Conservation (phyloP, 1,140 invertebrate species). For the Bombus vancouverensis region DNA sequence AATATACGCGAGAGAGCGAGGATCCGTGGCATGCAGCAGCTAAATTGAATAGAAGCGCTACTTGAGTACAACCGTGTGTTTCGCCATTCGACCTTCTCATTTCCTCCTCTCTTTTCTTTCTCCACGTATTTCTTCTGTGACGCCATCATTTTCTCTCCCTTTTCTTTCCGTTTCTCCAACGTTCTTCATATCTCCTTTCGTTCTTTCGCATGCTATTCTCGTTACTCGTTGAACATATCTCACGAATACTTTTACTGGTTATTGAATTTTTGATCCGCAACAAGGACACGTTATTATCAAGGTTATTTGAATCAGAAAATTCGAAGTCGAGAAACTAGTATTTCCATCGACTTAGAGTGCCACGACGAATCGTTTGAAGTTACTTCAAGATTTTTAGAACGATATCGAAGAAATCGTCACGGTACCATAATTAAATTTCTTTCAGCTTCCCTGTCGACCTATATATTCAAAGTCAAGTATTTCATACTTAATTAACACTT, state of each 20-base stretch:
- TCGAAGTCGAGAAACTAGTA: conserved; percentile 26
- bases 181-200: background rate
- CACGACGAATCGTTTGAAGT: conserved; percentile 12
- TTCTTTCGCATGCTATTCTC: conserved; percentile 1
- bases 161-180: background rate
- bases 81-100: conserved; percentile 53
- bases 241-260: conserved; percentile 72
- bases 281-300: conserved; percentile 58
- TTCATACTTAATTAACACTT: background rate
- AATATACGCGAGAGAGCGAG: conserved; percentile 63
- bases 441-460: background rate
- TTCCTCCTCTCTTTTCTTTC: background rate
- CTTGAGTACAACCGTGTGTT: conserved; percentile 64
- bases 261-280: conserved; percentile 77
- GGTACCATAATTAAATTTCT: background rate
- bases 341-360: conserved; percentile 25
- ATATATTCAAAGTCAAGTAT: background rate
- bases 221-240: conserved; percentile 65
- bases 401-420: background rate
- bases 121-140: background rate
- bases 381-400: background rate
- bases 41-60: conserved; percentile 75
- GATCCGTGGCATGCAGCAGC: conserved; percentile 71
- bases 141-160: background rate
- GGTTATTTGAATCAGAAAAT: conserved; percentile 57